Evolutionary conservation across 2,797 vertebrate species (phyloP).

Genomic region (Florisuga fusca): DNA sequence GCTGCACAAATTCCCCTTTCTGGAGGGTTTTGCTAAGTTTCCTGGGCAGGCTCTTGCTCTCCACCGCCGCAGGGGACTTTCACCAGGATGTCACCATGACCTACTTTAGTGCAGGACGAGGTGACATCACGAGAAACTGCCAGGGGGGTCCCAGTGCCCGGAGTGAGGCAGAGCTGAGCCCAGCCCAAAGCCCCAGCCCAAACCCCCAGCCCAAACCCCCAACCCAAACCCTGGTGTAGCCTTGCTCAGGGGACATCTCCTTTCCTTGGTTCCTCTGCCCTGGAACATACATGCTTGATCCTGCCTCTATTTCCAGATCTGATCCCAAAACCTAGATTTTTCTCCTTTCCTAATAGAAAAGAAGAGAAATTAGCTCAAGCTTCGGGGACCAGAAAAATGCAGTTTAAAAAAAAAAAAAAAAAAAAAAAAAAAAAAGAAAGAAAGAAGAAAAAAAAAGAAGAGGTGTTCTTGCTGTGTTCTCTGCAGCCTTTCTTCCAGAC

Average conservation of each 20-base stretch:
- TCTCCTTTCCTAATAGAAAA: not conserved
- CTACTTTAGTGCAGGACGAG: not conserved
- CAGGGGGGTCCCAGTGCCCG: not conserved
- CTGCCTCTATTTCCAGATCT: not conserved
- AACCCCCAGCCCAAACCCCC: not conserved
- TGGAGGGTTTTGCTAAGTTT: too few relatives aligned
- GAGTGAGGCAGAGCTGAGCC: not conserved
- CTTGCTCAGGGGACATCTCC: not conserved
- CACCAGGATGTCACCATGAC: not conserved
- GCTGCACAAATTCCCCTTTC: not conserved
- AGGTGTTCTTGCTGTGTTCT: not conserved
- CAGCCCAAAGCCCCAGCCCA: not conserved
- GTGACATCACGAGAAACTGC: not conserved
- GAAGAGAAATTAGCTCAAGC: not conserved
- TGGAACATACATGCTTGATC: not conserved
- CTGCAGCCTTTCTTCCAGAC: not conserved
- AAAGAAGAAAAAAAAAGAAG: not conserved
- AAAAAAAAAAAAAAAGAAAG: too few relatives aligned
- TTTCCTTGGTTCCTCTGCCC: not conserved
- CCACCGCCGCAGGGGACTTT: not conserved
- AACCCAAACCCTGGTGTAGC: not conserved
- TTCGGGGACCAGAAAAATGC: not conserved
- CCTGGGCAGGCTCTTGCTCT: fast-evolving
- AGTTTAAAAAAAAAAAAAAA: not conserved
- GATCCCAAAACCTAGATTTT: constrained; percentile 45